These are phyloP conservation scores for Cirrhinus molitorella DNA, from an alignment of 2,797 vertebrate genomes.

Conservation along the genomic window DNA sequence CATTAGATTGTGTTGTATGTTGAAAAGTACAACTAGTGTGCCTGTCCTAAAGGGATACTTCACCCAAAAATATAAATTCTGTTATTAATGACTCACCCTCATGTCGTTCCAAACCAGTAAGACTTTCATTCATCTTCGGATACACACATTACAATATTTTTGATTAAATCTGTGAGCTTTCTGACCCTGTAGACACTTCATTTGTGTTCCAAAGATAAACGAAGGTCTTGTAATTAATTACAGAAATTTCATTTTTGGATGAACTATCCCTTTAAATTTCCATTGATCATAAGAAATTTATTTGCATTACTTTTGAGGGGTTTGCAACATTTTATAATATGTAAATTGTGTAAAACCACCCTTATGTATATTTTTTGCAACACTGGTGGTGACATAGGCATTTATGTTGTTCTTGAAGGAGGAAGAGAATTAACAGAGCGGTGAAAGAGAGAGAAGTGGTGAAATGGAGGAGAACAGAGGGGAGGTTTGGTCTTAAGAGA, in stretches of 20 bases:
- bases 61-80: no score
- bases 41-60: no score
- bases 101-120: no score
- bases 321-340: not conserved
- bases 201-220: no score
- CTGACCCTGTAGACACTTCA: no score
- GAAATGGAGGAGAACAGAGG: constrained; percentile 31
- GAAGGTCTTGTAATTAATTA: no score
- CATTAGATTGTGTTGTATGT: not conserved
- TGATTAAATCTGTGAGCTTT: no score
- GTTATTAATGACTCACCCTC: no score
- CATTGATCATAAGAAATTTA: not conserved
- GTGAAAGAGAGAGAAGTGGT: constrained; percentile 13
- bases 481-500: constrained; percentile 39
- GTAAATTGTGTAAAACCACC: not conserved
- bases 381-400: not conserved
- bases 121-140: no score
- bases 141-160: no score
- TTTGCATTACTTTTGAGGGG: not conserved
- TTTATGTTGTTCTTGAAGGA: constrained; percentile 42
- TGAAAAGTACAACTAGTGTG: not conserved
- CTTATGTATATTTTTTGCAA: not conserved
- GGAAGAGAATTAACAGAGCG: constrained; percentile 27
- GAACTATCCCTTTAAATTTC: no score
- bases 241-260: no score